Evolutionary conservation across 2,113 vertebrate species (phyloP), one percentile per base, ranked within the genome.

Genomic region (Sinocyclocheilus anshuiensis): DNA sequence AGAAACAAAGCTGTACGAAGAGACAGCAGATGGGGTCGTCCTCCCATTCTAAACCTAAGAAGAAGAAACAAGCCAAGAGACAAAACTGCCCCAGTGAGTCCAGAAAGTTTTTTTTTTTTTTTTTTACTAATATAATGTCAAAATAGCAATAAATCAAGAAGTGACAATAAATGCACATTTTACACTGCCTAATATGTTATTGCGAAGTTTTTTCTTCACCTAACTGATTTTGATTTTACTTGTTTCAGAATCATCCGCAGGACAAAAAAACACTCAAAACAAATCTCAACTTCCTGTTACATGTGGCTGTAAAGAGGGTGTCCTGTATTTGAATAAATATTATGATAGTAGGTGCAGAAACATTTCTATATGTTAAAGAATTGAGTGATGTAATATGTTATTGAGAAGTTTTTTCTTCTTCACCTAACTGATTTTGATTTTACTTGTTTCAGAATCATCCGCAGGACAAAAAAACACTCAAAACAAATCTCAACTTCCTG

Each of bases 241-340:
- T 42, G 36, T 77, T 83, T 65, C 29, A 39, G 57, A 59, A 20
- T 59, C 69, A 9, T 9, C 24, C 11, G 0, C 59, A 22, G 20
- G 22, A n/a, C 12, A 76, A 75, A 61, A 61, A n/a, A n/a, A 22
- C 8, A 1, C 8, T 45, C 18, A 1, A 29, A 36, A 33, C 0
- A n/a, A 77, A 24, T 6, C 6, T 26, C 18, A 18, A 13, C 29
- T 88, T 36, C 4, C 4, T 82, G 92, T 93, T 9, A 90, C 82
- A 10, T 93, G 93, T 90, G 93, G 88, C 79, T 20, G 4, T 84
- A 92, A 90, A 90, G 29, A 36, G 1, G 93, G 92, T 6, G 0
- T 16, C 22, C 76, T 93, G 74, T 12, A 91, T 65, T 4, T 50
- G 69, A 26, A 81, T 0, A 92, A 78, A 57, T 86, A 89, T 12